Percentiles rank a stretch among this genome's conserved stretches.
phyloP scores from a whole-genome alignment of 2,797 vertebrate genomes.

The Tenualosa thibaudeaui region DNA sequence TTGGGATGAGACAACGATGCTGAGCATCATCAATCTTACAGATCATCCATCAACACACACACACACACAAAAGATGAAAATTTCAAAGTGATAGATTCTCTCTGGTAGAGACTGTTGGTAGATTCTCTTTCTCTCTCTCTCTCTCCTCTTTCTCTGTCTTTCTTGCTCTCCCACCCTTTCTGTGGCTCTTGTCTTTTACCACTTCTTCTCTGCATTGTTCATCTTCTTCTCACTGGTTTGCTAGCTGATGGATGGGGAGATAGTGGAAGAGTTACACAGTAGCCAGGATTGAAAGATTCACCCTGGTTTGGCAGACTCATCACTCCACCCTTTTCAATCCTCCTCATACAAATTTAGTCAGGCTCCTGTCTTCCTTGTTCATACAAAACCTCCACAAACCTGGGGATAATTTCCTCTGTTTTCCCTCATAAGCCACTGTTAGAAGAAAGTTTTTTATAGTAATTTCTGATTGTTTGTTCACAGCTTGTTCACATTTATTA shows the following conservation, averaged over 20 bases:
- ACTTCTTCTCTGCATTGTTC: conserved; percentile 53
- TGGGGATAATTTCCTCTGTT: no score
- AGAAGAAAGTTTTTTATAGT: no score
- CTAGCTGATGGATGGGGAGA: conserved; percentile 22
- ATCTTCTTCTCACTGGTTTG: conserved; percentile 38
- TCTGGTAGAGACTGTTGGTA: conserved; percentile 22
- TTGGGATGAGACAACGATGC: conserved; percentile 73
- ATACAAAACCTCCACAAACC: no score
- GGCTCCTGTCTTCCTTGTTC: neutral
- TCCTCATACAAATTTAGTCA: neutral
- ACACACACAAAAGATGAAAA: conserved; percentile 25
- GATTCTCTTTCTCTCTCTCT: conserved; percentile 35
- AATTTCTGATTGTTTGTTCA: no score
- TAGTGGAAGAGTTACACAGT: neutral
- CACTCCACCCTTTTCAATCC: neutral
- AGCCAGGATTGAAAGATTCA: conserved; percentile 14
- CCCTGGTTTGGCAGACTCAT: neutral
- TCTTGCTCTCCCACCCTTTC: conserved; percentile 51
- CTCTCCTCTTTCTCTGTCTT: conserved; percentile 45
- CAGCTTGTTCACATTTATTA: no score
- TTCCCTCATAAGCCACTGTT: no score
- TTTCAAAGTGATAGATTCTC: conserved; percentile 12
- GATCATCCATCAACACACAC: conserved; percentile 71
- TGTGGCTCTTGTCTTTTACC: conserved; percentile 50
- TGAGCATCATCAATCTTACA: conserved; percentile 80